Base-by-base conservation (phyloP, 1,140 invertebrate species). In the Fopius arisanus region DNA sequence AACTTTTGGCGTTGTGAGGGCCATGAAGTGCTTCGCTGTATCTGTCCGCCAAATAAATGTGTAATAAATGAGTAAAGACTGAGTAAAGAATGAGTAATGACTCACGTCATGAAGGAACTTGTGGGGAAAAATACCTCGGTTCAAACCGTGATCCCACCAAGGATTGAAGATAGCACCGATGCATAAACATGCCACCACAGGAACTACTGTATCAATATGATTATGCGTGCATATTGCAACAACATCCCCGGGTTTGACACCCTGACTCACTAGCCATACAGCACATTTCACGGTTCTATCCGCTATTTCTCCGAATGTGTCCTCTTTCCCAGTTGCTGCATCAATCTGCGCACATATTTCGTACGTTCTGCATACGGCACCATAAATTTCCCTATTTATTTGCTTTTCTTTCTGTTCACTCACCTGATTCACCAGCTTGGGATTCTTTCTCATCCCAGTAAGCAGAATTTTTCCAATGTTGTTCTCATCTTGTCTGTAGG, bases 181-280 rank as follows among this genome's bases (percentile, higher is more conserved):
- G 16, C 85, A 84, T 2, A 89, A 66, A 0, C 84, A 81, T 1
- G 88, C 86, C 26, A 88, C 77, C 16, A 84, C 85, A 0, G 89
- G 89, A 40, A 90, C 81, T 16, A 84, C 77, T 5, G 85, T 73
- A 62, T 90, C 85, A 0, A 87, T 48, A 31, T 88, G 87, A 74
- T 90, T 90, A n/a, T 78, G 79, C 0, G 85, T 86, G 7, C 86
- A 86, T 3, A 89, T 31, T 3, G 85, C 81, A 0, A 90, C 65
- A 0, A 89, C 81, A 37, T 90, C 89, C 0, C 83, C 85, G 0
- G 82, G 78, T 37, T 80, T 76, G 0, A 89, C 73, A 3, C 87
- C 87, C 3, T 85, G 73, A n/a, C 77, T 78, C 29, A 83, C 78
- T n/a, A 91, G 14, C 72, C 85, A 84, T 3, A 83, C 72, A 0